These are phyloP conservation scores for Channa argus DNA, from an alignment of 2,113 vertebrate species.

Conservation along the genomic window DNA sequence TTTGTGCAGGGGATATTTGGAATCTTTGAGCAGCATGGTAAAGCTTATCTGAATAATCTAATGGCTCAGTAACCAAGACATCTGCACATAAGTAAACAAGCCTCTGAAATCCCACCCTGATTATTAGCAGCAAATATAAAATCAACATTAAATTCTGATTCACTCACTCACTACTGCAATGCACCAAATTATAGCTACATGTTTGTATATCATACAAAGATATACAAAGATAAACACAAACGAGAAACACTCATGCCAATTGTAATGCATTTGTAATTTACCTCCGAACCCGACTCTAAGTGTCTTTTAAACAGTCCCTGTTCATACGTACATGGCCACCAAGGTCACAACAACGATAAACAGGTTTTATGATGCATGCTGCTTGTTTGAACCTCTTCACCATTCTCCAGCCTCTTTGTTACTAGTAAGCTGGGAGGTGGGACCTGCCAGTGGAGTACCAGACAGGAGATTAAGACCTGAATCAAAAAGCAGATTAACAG, in stretches of 20 bases:
- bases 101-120: slow-evolving; percentile 39
- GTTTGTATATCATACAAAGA: no score
- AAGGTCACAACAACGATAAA: slow-evolving; percentile 58
- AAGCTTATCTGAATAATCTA: slow-evolving; percentile 74
- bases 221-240: neutral
- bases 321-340: slow-evolving; percentile 7
- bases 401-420: slow-evolving; percentile 70
- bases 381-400: slow-evolving; percentile 58
- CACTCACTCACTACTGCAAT: slow-evolving; percentile 20
- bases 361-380: slow-evolving; percentile 57
- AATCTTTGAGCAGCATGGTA: slow-evolving; percentile 39
- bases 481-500: slow-evolving; percentile 75
- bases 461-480: slow-evolving; percentile 76
- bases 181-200: no score
- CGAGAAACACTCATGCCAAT: neutral
- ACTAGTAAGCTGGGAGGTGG: slow-evolving; percentile 70
- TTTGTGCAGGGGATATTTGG: slow-evolving; percentile 52
- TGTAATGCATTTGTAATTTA: neutral
- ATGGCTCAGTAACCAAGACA: slow-evolving; percentile 69
- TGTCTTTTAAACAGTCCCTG: slow-evolving; percentile 6
- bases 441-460: slow-evolving; percentile 68
- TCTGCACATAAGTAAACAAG: slow-evolving; percentile 69
- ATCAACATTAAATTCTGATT: slow-evolving; percentile 48
- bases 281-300: neutral
- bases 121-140: slow-evolving; percentile 67